These are phyloP conservation scores for Pseudolycoriella hygida DNA, from an alignment of 2,888 invertebrate species.

Conservation along the genomic window DNA sequence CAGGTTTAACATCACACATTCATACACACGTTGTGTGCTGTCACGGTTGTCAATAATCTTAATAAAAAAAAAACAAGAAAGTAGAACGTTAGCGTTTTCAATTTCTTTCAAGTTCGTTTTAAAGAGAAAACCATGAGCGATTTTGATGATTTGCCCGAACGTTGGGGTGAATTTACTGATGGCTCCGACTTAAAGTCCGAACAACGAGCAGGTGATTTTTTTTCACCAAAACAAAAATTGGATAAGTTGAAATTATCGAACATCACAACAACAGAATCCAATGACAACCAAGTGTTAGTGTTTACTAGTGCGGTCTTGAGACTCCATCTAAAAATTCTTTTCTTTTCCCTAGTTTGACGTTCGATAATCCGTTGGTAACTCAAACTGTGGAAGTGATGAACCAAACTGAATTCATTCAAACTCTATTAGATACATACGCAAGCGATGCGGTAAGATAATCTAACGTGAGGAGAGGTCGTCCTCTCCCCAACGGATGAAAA, in stretches of 20 bases:
- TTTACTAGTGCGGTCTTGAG: too few species aligned
- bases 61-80: too few species aligned
- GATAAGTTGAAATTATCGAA: background rate
- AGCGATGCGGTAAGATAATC: background rate
- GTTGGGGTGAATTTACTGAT: background rate
- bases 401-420: constrained; percentile 26
- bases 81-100: too few species aligned
- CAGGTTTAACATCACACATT: too few species aligned
- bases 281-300: background rate
- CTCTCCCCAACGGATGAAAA: too few species aligned
- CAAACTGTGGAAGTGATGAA: constrained; percentile 30
- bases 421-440: constrained; percentile 24
- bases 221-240: background rate
- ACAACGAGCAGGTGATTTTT: background rate
- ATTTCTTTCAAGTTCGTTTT: too few species aligned
- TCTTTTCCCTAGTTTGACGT: constrained; percentile 14
- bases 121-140: too few species aligned
- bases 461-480: too few species aligned
- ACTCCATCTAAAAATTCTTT: background rate
- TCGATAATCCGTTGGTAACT: constrained; percentile 24
- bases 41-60: too few species aligned
- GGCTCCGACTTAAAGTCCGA: background rate
- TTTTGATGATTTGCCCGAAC: too few species aligned
- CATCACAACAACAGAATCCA: background rate
- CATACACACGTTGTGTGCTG: too few species aligned